Evolutionary conservation across 2,113 vertebrate genomes (phyloP).

Genomic region (Turdus rufiventris): DNA sequence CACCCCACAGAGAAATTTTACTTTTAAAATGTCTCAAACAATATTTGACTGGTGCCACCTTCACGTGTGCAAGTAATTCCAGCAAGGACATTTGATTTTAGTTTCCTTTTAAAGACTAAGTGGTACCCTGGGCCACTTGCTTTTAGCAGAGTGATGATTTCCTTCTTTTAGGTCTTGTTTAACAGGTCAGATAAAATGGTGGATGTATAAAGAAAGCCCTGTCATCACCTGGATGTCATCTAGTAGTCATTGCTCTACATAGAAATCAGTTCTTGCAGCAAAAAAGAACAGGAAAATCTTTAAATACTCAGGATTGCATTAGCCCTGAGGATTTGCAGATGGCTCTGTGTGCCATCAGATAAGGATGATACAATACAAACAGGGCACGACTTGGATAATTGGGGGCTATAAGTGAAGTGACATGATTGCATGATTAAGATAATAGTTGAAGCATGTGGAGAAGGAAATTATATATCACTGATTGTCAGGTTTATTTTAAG

Average conservation of each 20-base stretch:
- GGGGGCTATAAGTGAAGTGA: constrained; percentile 48
- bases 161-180: background rate
- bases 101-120: background rate
- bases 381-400: constrained; percentile 55
- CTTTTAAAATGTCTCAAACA: background rate
- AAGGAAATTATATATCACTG: constrained; percentile 65
- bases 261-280: background rate
- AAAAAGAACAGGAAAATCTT: background rate
- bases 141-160: background rate
- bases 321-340: background rate
- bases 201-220: background rate
- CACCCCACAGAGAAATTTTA: background rate
- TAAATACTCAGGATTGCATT: background rate
- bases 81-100: background rate
- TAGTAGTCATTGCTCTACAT: background rate
- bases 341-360: constrained; percentile 26
- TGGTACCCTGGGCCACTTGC: background rate
- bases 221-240: background rate
- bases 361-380: constrained; percentile 48
- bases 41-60: background rate
- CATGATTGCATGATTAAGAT: constrained; percentile 67
- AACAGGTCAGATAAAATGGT: background rate
- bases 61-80: background rate
- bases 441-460: constrained; percentile 61
- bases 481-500: constrained; percentile 68